A percentile compares a stretch with the other conserved stretches of the same genome.
Conservation (phyloP, 2,888 invertebrate species). For the Drosophila hamatofila region DNA sequence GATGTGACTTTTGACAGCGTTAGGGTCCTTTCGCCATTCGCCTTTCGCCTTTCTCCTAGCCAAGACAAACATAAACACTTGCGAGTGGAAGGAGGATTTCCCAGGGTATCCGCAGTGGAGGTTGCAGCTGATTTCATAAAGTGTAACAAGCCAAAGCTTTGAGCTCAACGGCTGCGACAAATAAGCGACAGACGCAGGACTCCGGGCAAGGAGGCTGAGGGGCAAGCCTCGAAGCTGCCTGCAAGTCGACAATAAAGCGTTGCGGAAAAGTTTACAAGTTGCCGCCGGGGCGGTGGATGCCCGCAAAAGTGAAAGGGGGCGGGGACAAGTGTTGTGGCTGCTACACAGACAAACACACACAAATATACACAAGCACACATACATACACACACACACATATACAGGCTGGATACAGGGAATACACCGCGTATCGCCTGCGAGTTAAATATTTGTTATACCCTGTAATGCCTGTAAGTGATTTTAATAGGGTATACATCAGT, state of each 20-base stretch:
- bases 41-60: slow-evolving; percentile 58
- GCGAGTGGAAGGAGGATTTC: slow-evolving; percentile 17
- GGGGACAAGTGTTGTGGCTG: slow-evolving; percentile 41
- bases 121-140: slow-evolving; percentile 76
- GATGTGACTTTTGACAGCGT: slow-evolving; percentile 61
- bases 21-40: slow-evolving; percentile 27
- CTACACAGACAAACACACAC: slow-evolving; percentile 27
- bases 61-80: slow-evolving; percentile 81
- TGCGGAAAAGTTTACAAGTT: slow-evolving; percentile 69
- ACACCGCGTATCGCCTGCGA: slow-evolving; percentile 41
- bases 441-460: slow-evolving; percentile 69
- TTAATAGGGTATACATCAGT: background rate
- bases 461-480: background rate
- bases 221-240: slow-evolving; percentile 31
- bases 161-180: slow-evolving; percentile 73
- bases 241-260: slow-evolving; percentile 62
- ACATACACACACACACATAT: slow-evolving; percentile 28
- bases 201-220: background rate
- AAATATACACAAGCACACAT: slow-evolving; percentile 24
- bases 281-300: slow-evolving; percentile 31
- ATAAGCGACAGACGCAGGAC: slow-evolving; percentile 55
- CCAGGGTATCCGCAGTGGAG: background rate
- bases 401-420: slow-evolving; percentile 18
- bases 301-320: background rate
- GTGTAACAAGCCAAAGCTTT: slow-evolving; percentile 78